Percentiles rank a stretch among this genome's conserved stretches.
phyloP scores from a whole-genome alignment of 2,113 vertebrate genomes.

The Nannobrachium achirus region DNA sequence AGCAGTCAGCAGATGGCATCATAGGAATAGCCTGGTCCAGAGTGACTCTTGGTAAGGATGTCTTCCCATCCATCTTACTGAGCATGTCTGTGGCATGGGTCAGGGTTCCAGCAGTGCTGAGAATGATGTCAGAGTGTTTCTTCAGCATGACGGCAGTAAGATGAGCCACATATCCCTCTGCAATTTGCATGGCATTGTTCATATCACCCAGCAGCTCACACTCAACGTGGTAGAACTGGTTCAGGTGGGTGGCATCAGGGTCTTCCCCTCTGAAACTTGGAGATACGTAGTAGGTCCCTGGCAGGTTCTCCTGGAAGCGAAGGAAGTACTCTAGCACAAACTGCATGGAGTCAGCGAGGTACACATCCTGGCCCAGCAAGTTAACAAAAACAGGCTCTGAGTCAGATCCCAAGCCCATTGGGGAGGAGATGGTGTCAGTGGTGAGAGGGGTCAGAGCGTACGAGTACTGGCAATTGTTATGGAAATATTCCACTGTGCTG shows the following conservation, averaged over 20 bases:
- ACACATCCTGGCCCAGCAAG: slow-evolving; percentile 78
- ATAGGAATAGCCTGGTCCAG: slow-evolving; percentile 78
- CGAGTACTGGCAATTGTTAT: slow-evolving; percentile 70
- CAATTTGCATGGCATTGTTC: slow-evolving; percentile 75
- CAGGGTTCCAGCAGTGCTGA: slow-evolving; percentile 72
- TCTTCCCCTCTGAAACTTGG: slow-evolving; percentile 83
- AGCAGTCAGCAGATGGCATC: slow-evolving; percentile 78
- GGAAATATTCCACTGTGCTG: slow-evolving; percentile 81
- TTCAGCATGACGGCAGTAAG: slow-evolving; percentile 77
- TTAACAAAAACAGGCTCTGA: slow-evolving; percentile 80
- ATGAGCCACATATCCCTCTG: slow-evolving; percentile 77
- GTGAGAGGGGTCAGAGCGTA: slow-evolving; percentile 82
- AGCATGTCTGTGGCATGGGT: slow-evolving; percentile 69
- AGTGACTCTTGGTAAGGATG: slow-evolving; percentile 72
- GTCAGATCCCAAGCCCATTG: slow-evolving; percentile 83
- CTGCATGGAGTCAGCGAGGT: slow-evolving; percentile 84
- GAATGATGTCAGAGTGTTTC: slow-evolving; percentile 73
- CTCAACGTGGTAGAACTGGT: slow-evolving; percentile 84
- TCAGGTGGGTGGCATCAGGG: slow-evolving; percentile 81
- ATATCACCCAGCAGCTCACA: slow-evolving; percentile 81
- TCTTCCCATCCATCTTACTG: slow-evolving; percentile 59
- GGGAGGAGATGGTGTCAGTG: slow-evolving; percentile 83
- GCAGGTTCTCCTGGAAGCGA: slow-evolving; percentile 79
- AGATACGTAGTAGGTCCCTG: slow-evolving; percentile 80
- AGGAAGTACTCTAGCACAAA: slow-evolving; percentile 84